Evolutionary conservation across 1,140 invertebrate genomes (phyloP).

Genomic region (Penaeus indicus): DNA sequence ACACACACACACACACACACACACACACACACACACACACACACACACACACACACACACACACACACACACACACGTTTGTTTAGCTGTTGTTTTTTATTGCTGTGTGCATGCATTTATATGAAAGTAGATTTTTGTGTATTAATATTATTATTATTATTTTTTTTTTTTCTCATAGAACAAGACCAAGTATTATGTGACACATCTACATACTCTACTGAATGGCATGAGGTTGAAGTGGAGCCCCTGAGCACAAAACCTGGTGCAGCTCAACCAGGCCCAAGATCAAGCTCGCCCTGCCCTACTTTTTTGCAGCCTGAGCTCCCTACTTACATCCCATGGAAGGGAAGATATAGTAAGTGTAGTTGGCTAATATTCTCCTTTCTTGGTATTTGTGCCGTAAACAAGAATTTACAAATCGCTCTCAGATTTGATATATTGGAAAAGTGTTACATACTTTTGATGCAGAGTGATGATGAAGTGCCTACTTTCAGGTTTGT

Average conservation of each 20-base stretch:
- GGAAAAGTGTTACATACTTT: no score
- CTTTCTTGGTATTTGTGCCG: no score
- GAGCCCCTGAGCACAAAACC: conserved; percentile 74
- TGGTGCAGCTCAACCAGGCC: background rate
- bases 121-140: background rate
- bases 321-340: conserved; percentile 9
- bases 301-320: conserved; percentile 24
- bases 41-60: no score
- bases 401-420: background rate
- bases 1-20: no score
- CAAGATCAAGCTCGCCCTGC: background rate
- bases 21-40: no score
- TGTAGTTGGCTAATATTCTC: no score
- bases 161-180: conserved; percentile 38
- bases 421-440: background rate
- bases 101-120: background rate
- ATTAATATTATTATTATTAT: background rate
- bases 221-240: conserved; percentile 90
- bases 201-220: conserved; percentile 67
- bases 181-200: conserved; percentile 29
- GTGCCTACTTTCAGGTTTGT: conserved; percentile 68
- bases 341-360: no score
- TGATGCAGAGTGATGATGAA: background rate
- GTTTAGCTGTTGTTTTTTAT: background rate
- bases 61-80: no score